Conservation (phyloP, 1,140 invertebrate genomes). For the Tetranychus cinnabarinus region DNA sequence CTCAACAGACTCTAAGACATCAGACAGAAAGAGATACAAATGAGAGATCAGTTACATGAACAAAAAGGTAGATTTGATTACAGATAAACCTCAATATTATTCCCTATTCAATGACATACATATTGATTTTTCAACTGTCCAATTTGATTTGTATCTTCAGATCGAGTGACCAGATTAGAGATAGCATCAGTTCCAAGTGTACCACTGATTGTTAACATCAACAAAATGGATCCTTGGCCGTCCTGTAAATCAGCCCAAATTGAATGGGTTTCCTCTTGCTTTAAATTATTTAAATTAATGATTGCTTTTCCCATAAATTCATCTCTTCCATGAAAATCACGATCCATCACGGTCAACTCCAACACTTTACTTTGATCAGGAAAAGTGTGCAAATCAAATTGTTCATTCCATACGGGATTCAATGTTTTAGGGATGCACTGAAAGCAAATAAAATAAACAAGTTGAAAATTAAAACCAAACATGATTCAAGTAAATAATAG, state of each 20-base stretch:
- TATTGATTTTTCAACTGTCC: slow-evolving; percentile 44
- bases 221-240: slow-evolving; percentile 55
- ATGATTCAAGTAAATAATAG: too few species aligned
- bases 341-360: slow-evolving; percentile 73
- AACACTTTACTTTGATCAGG: slow-evolving; percentile 63
- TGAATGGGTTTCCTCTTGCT: slow-evolving; percentile 69
- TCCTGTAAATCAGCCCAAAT: slow-evolving; percentile 72
- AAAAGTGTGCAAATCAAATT: slow-evolving; percentile 88
- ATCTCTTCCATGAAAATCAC: slow-evolving; percentile 53
- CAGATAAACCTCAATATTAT: not conserved
- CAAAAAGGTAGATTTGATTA: not conserved
- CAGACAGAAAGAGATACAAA: not conserved
- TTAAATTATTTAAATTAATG: slow-evolving; percentile 59
- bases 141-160: slow-evolving; percentile 45
- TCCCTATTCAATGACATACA: slow-evolving; percentile 26
- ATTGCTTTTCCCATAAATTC: slow-evolving; percentile 63
- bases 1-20: slow-evolving; percentile 17
- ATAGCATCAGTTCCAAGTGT: slow-evolving; percentile 36
- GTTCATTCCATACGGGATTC: slow-evolving; percentile 78
- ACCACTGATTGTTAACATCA: slow-evolving; percentile 80
- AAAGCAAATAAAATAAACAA: not conserved
- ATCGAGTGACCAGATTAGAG: slow-evolving; percentile 52
- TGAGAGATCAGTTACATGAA: not conserved
- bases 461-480: not conserved
- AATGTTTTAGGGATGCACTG: slow-evolving; percentile 35